Percentiles rank a stretch among this genome's conserved stretches.
These are phyloP conservation scores for Hoplodrina blanda DNA, from an alignment of 2,888 invertebrate species.

Conservation along the genomic window DNA sequence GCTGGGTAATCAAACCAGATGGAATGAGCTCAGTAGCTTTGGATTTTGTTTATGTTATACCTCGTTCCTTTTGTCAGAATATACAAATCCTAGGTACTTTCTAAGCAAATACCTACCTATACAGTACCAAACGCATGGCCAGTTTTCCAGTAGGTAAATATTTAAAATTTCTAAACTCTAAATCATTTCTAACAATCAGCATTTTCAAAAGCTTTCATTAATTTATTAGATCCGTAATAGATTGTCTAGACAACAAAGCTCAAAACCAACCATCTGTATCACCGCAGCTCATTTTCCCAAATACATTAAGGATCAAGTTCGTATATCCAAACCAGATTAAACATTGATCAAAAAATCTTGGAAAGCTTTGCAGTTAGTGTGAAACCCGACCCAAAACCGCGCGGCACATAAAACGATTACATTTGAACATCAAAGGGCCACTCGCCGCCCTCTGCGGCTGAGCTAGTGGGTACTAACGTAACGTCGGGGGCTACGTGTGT, in stretches of 20 bases:
- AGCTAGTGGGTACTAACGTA: constrained; percentile 18
- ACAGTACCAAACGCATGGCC: too few species aligned
- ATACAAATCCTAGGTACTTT: too few species aligned
- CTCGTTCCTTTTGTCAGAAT: too few species aligned
- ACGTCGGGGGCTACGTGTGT: constrained; percentile 4
- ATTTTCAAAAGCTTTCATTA: neutral
- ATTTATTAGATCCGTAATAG: neutral
- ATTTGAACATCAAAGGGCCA: constrained; percentile 53
- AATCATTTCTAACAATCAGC: too few species aligned
- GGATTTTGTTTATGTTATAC: too few species aligned
- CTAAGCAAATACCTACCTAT: too few species aligned
- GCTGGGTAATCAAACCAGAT: neutral
- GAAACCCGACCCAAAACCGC: constrained; percentile 44
- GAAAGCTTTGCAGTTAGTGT: constrained; percentile 36
- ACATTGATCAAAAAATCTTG: constrained; percentile 51
- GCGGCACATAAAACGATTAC: constrained; percentile 55
- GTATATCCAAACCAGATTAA: constrained; percentile 18
- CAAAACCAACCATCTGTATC: constrained; percentile 7
- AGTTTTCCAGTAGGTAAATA: too few species aligned
- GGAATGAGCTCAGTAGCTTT: neutral
- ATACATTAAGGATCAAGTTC: constrained; percentile 14
- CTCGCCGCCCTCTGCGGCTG: constrained; percentile 28
- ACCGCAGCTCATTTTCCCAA: constrained; percentile 10
- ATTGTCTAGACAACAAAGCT: neutral
- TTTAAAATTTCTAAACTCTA: too few species aligned